Conservation (phyloP, 2,113 vertebrate species). For the Nothocercus julius region DNA sequence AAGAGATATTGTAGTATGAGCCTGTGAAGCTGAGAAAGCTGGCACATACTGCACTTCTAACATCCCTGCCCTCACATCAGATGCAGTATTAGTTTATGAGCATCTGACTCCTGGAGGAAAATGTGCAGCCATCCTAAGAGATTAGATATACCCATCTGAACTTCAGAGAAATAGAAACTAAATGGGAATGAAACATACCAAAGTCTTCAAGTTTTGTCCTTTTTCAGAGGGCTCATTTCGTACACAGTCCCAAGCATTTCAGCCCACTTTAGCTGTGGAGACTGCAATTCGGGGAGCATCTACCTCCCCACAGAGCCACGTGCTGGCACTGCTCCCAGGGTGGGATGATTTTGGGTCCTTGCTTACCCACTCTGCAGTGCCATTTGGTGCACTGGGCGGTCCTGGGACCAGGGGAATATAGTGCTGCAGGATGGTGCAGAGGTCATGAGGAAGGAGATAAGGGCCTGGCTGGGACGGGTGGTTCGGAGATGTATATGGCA, state of each 20-base stretch:
- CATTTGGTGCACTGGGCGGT: rapidly evolving
- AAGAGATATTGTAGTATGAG: background rate
- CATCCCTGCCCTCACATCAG: background rate
- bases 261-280: rapidly evolving
- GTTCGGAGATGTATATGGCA: background rate
- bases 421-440: background rate
- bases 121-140: background rate
- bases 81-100: background rate
- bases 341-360: rapidly evolving
- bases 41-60: background rate
- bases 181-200: background rate
- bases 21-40: background rate
- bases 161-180: conserved; percentile 1
- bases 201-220: background rate
- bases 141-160: conserved; percentile 29
- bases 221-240: background rate
- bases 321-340: rapidly evolving
- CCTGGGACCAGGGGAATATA: background rate
- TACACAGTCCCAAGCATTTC: rapidly evolving
- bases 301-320: rapidly evolving
- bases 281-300: rapidly evolving
- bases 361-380: rapidly evolving
- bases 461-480: rapidly evolving
- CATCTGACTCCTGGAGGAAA: background rate
- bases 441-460: background rate